Percentiles rank a stretch among this genome's conserved stretches.
These are phyloP conservation scores for Cyphomyrmex costatus DNA, from an alignment of 1,140 invertebrate species.

Conservation along the genomic window DNA sequence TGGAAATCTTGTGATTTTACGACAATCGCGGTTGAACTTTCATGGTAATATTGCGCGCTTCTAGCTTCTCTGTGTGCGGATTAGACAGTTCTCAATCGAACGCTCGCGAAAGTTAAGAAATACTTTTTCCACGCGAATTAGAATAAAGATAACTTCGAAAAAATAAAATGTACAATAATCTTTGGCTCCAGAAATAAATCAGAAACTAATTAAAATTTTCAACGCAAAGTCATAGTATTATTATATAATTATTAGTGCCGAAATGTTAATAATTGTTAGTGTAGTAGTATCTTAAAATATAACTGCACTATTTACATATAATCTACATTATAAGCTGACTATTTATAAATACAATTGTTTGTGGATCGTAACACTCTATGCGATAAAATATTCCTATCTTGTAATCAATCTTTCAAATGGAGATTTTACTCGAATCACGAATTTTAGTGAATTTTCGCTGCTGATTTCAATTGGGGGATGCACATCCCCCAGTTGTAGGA, in stretches of 20 bases:
- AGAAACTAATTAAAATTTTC: too few relatives aligned
- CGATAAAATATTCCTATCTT: background rate
- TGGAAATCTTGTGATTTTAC: conserved; percentile 48
- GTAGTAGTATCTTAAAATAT: background rate
- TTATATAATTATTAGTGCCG: too few relatives aligned
- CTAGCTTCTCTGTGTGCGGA: conserved; percentile 19
- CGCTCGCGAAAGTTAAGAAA: conserved; percentile 28
- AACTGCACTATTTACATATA: background rate
- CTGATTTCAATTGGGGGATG: background rate
- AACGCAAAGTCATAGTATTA: too few relatives aligned
- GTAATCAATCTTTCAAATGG: background rate
- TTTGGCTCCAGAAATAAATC: too few relatives aligned
- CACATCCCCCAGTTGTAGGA: background rate
- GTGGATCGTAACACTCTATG: background rate
- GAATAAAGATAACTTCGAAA: background rate
- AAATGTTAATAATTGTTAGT: too few relatives aligned
- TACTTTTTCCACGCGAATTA: conserved; percentile 16
- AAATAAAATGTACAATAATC: background rate
- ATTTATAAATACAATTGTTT: background rate
- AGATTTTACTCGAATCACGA: background rate
- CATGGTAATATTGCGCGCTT: conserved; percentile 43
- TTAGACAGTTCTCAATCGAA: conserved; percentile 32
- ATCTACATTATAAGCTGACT: background rate
- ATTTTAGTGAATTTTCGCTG: background rate
- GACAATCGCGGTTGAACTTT: conserved; percentile 40